Percentiles rank a stretch among this genome's conserved stretches.
phyloP scores from a whole-genome alignment of 2,113 vertebrate species.

The Elanus axillaris region DNA sequence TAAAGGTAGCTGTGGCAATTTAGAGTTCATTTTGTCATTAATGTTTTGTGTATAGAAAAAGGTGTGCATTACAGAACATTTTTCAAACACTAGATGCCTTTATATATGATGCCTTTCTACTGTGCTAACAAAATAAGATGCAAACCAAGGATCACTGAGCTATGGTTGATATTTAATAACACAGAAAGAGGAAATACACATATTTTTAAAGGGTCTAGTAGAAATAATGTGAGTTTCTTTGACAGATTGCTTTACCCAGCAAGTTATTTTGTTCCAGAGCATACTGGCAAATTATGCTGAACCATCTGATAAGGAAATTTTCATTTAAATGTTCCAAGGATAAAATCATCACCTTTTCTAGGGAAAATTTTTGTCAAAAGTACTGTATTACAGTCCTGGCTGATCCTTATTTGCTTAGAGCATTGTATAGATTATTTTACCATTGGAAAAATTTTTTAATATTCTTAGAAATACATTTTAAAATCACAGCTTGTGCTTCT shows the following conservation, averaged over 20 bases:
- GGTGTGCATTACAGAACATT: background rate
- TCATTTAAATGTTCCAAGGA: conserved; percentile 53
- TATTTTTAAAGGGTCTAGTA: background rate
- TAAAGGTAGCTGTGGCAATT: background rate
- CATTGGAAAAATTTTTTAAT: conserved; percentile 66
- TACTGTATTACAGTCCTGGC: conserved; percentile 21
- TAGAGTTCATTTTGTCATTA: conserved; percentile 35
- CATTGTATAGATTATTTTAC: conserved; percentile 5
- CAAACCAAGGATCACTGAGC: background rate
- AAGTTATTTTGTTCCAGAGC: conserved; percentile 58
- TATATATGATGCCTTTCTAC: background rate
- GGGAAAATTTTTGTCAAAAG: conserved; percentile 31
- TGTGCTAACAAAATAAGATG: background rate
- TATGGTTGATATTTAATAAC: background rate
- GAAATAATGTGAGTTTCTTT: background rate
- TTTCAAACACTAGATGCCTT: background rate
- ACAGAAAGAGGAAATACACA: background rate
- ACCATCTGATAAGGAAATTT: conserved; percentile 56
- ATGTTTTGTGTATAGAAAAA: background rate
- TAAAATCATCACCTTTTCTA: conserved; percentile 22
- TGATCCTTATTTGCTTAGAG: conserved; percentile 41
- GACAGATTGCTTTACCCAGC: conserved; percentile 56
- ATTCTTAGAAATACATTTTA: conserved; percentile 80
- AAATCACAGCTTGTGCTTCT: conserved; percentile 71
- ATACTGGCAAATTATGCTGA: conserved; percentile 44